Evolutionary conservation across 2,113 vertebrate genomes (phyloP), one percentile per base, ranked within the genome.

Genomic region (Megaleporinus macrocephalus): DNA sequence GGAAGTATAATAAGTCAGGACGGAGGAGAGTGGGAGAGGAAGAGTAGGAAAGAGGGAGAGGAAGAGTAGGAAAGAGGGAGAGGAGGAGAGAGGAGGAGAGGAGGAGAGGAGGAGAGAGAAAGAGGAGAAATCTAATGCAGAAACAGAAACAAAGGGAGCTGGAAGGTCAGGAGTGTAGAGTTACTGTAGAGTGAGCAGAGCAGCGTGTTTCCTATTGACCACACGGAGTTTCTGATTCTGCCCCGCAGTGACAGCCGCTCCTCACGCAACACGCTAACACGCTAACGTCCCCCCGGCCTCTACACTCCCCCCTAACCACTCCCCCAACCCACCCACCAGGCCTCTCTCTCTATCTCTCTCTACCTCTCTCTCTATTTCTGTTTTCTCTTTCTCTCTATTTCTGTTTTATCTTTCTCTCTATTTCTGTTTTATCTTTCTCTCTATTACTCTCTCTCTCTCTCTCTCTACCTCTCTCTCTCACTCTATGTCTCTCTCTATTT

Each of bases 171-270:
- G 49, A 20, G 82, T 90, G 90, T 93, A 90, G 90, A 91, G 93
- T 94, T 91, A 92, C 91, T 89, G 80, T 84, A 89, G 83, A 91
- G 86, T 86, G 84, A 89, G 87, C 91, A 92, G 89, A 83, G 89
- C 84, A 93, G 92, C 88, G 82, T 93, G 91, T 95, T 95, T 94
- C 92, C 91, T 92, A 93, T 93, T 88, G 92, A 87, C 87, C 89
- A 85, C 74, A 68, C 81, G 86, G 84, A 36, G 88, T 93, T 94
- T 94, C 90, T 91, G 81, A 90, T 93, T 90, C 83, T 93, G 92
- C 90, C 92, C 89, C 94, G 87, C 79, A 92, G 88, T 91, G 89
- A 44, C 89, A 88, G 86, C 86, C 86, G 88, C 78, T 55, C 18
- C 68, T 80, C 51, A 51, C 4, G 26, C 36, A 29, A 26, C 61